phyloP scores from a whole-genome alignment of 2,797 vertebrate genomes.

The Lagorchestes hirsutus region DNA sequence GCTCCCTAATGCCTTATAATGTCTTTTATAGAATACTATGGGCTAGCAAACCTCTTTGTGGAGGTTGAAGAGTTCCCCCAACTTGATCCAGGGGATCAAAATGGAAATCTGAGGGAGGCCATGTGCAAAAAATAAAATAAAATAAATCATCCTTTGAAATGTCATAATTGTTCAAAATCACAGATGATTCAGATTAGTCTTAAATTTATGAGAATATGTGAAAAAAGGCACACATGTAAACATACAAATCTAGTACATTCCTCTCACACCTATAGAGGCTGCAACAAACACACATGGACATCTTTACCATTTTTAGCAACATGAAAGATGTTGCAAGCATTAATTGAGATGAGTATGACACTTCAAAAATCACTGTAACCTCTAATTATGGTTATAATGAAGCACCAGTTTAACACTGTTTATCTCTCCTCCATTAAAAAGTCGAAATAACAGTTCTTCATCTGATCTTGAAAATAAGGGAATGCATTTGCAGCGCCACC shows the following conservation, averaged over 20 bases:
- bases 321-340: constrained; percentile 60
- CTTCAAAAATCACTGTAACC: constrained; percentile 66
- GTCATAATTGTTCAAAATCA: constrained; percentile 48
- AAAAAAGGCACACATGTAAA: neutral
- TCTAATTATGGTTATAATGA: constrained; percentile 69
- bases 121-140: neutral
- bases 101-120: constrained; percentile 30
- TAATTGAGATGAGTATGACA: constrained; percentile 71
- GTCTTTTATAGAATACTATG: constrained; percentile 15
- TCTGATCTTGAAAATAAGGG: constrained; percentile 65
- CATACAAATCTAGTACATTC: neutral
- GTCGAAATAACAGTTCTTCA: constrained; percentile 67
- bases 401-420: constrained; percentile 59
- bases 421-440: constrained; percentile 66
- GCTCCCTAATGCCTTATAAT: constrained; percentile 19
- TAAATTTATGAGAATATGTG: constrained; percentile 15
- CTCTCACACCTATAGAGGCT: constrained; percentile 36
- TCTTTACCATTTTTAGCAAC: constrained; percentile 71
- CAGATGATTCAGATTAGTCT: constrained; percentile 35
- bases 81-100: constrained; percentile 44
- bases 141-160: constrained; percentile 15
- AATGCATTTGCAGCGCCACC: constrained; percentile 62
- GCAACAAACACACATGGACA: constrained; percentile 59
- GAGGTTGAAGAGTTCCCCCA: constrained; percentile 27
- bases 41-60: constrained; percentile 22